Evolutionary conservation across 2,888 invertebrate species (phyloP), one percentile per base, ranked within the genome.

Genomic region (Xylota sylvarum): DNA sequence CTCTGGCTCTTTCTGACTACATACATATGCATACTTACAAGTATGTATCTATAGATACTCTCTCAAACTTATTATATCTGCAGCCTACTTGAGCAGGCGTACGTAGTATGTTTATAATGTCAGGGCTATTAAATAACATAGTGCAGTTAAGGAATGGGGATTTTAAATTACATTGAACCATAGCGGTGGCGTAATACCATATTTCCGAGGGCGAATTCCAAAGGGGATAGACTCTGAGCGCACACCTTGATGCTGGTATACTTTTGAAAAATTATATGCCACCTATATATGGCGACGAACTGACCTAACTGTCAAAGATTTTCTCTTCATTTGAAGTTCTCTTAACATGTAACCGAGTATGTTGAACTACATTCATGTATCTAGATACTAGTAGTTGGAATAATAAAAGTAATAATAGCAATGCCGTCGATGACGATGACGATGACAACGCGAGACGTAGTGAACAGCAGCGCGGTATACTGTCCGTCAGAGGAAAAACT

Each of bases 81-180:
- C 52, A 67, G 55, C 55, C 40, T 74, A 74, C 52, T 73, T 79
- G 52, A 80, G n/a, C 70, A 62, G 35, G 55, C 55, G 48, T 46
- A 52, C 19, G 30, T 14, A 30, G 14, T 35, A 56, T 55, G 48
- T 46, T 78, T 84, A 65, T 79, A 85, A 85, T 80, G 84, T 85
- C 84, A 85, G 79, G 84, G 84, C 84, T 85, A 80, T 85, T 80
- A 80, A 85, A 80, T 85, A 80, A 80, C 80, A 80, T 12, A 62
- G 56, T 32, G 67, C 37, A 69, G 67, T 60, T 65, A 60, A 72
- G 32, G 37, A 72, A 72, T 4, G 56, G 17, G 32, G 46, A 74
- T 62, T 73, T 64, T 62, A 60, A 52, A 64, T 76, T 80, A 64
- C 37, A 58, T 58, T 70, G 12, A 23, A 55, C 19, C n/a, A 35